Percentiles rank a stretch among this genome's conserved stretches.
Evolutionary conservation across 2,113 vertebrate species (phyloP).

Genomic region (Zosterops lateralis): DNA sequence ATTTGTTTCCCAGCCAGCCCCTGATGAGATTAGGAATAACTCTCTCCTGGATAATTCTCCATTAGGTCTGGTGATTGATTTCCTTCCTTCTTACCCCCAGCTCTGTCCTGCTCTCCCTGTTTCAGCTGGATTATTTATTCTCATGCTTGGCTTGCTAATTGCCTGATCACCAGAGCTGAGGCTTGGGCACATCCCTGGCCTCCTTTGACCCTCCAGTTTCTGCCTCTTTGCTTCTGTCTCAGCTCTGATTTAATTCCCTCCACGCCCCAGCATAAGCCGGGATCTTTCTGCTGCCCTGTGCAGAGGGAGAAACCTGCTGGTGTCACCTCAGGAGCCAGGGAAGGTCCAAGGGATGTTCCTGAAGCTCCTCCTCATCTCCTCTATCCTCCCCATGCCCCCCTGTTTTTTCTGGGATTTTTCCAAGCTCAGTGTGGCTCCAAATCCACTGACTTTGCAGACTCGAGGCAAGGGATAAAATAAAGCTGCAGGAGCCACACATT

Average conservation of each 20-base stretch:
- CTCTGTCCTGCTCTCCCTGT: neutral
- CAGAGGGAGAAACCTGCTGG: neutral
- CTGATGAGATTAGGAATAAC: constrained; percentile 53
- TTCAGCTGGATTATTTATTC: constrained; percentile 16
- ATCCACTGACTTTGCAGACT: neutral
- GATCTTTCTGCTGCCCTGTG: neutral
- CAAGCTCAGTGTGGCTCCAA: neutral
- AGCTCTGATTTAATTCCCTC: neutral
- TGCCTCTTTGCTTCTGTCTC: neutral
- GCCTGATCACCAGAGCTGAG: neutral
- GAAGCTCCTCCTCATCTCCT: neutral
- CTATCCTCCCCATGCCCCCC: neutral
- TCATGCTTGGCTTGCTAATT: constrained; percentile 34
- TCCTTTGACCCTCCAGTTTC: neutral
- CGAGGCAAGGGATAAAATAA: neutral
- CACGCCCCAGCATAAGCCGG: accelerated
- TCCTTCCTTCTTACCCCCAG: neutral
- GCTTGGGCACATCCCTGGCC: neutral
- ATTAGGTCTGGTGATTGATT: constrained; percentile 12
- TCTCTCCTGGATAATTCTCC: constrained; percentile 21
- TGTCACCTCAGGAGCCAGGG: neutral
- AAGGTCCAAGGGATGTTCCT: neutral
- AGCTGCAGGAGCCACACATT: neutral
- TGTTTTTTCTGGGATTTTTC: neutral
- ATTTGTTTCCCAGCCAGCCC: constrained; percentile 5